Percentiles rank a stretch among this genome's conserved stretches.
These are phyloP conservation scores for Theodoxus fluviatilis DNA, from an alignment of 2,888 invertebrate species.

Conservation along the genomic window DNA sequence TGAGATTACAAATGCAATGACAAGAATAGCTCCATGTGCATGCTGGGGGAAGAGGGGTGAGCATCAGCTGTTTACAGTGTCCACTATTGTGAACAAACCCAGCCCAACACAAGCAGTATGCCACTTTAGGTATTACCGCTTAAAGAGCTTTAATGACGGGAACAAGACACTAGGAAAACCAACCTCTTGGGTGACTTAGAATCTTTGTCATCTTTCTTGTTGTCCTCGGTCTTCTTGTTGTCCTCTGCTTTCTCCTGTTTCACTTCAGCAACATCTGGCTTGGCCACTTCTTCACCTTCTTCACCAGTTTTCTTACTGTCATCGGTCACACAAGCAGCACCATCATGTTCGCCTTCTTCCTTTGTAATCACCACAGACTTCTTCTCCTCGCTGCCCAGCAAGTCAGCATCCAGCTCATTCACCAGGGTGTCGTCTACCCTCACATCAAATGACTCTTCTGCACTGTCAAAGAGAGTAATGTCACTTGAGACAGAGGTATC, in stretches of 20 bases:
- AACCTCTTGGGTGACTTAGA: slow-evolving; percentile 49
- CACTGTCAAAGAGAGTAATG: slow-evolving; percentile 38
- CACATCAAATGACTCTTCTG: slow-evolving; percentile 64
- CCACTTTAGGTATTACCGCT: too few species aligned
- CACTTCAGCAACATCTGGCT: slow-evolving; percentile 32
- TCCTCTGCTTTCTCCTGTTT: slow-evolving; percentile 38
- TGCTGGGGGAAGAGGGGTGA: too few species aligned
- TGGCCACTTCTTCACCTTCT: slow-evolving; percentile 35
- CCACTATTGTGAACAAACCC: too few species aligned
- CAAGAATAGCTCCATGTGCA: too few species aligned
- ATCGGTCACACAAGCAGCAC: too few species aligned
- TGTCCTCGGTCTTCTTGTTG: slow-evolving; percentile 41
- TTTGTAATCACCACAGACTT: too few species aligned
- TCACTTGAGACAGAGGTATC: too few species aligned
- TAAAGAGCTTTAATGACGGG: too few species aligned
- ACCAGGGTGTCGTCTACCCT: slow-evolving; percentile 63
- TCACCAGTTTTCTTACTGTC: slow-evolving; percentile 32
- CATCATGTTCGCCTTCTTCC: neutral
- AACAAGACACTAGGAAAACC: slow-evolving; percentile 51
- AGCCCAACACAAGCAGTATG: too few species aligned
- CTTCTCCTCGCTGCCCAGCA: slow-evolving; percentile 39
- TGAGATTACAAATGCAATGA: too few species aligned
- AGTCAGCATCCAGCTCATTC: slow-evolving; percentile 63
- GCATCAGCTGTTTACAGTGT: too few species aligned
- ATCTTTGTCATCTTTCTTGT: slow-evolving; percentile 49